These are phyloP conservation scores for Luscinia megarhynchos DNA, from an alignment of 2,797 vertebrate genomes.

Conservation along the genomic window DNA sequence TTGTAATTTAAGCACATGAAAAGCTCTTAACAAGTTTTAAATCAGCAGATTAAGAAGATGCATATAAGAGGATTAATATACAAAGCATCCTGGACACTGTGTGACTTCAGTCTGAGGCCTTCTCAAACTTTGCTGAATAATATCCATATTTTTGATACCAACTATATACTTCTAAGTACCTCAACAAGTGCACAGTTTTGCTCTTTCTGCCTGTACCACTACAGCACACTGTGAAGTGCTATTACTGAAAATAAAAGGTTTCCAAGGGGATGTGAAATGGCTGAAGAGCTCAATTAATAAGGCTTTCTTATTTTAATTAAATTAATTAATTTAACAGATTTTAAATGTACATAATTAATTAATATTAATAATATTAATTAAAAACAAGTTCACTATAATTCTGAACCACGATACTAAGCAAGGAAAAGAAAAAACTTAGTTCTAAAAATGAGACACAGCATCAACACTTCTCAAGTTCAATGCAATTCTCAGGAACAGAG, in stretches of 20 bases:
- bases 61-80: neutral
- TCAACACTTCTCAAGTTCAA: neutral
- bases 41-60: neutral
- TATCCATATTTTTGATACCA: neutral
- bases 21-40: neutral
- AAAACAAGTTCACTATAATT: neutral
- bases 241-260: neutral
- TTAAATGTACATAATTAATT: neutral
- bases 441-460: neutral
- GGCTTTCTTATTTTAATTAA: neutral
- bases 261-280: neutral
- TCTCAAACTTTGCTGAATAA: neutral
- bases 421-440: neutral
- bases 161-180: neutral
- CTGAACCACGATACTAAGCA: neutral
- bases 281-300: neutral
- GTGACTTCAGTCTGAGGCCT: neutral
- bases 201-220: neutral
- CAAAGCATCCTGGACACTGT: neutral
- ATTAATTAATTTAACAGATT: neutral
- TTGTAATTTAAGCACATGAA: neutral
- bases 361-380: neutral
- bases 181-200: rapidly evolving
- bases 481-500: neutral
- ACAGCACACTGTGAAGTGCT: rapidly evolving